Evolutionary conservation across 2,113 vertebrate genomes (phyloP).

Genomic region (Callospermophilus lateralis): DNA sequence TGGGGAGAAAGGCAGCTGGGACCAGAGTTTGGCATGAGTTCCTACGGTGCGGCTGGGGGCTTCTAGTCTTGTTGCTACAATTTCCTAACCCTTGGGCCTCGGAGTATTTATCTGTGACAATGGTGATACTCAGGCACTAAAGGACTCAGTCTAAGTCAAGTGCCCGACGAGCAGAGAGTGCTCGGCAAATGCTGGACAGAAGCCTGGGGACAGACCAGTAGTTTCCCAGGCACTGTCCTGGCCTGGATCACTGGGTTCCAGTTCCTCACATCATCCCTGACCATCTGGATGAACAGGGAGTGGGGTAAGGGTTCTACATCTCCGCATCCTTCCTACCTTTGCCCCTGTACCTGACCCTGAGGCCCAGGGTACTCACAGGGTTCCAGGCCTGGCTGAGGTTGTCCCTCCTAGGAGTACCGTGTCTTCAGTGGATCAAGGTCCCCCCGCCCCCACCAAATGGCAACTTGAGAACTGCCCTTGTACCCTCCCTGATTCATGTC

Average conservation of each 20-base stretch:
- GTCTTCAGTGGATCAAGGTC: neutral
- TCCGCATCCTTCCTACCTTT: neutral
- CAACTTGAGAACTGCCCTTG: neutral
- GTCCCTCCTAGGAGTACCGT: neutral
- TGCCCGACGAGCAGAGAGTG: rapidly evolving
- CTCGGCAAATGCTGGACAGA: neutral
- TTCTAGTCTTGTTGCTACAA: neutral
- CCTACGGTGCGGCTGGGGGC: neutral
- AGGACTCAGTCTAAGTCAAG: neutral
- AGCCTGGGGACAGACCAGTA: neutral
- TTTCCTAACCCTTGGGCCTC: neutral
- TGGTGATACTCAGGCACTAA: neutral
- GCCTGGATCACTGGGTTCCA: neutral
- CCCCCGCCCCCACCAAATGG: rapidly evolving
- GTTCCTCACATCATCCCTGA: neutral
- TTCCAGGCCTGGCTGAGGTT: neutral
- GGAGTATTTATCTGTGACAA: neutral
- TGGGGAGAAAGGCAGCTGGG: neutral
- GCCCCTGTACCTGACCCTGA: no score
- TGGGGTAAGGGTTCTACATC: rapidly evolving
- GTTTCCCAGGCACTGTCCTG: neutral
- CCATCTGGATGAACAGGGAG: neutral
- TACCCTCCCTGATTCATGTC: neutral
- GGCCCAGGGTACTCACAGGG: neutral
- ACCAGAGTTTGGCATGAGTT: rapidly evolving